Base-by-base conservation (phyloP, 2,113 vertebrate genomes). In the Chitala chitala region DNA sequence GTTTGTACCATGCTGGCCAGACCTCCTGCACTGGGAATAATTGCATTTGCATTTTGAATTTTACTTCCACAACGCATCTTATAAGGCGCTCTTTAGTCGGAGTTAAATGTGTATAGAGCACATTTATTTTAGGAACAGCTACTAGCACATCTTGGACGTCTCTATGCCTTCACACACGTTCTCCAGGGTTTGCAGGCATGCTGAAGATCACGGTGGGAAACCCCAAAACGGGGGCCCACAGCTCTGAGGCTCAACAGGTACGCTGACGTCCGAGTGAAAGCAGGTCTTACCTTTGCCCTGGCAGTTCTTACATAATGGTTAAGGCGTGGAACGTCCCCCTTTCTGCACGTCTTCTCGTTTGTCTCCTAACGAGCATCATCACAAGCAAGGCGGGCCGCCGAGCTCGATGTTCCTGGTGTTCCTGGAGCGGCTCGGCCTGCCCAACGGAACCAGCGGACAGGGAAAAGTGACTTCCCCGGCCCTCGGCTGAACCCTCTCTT, bases 401-500 rank as follows among this genome's bases (percentile, higher is more conserved):
- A 33, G 15, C 3, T 13, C 38, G 44, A 29, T 26, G 42, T 29
- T 48, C 42, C 54, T 24, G 42, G 55, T 26, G 42, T 29, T 48
- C 42, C 54, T 24, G 42, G 55, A 61, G 29, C 1, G 29, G 48
- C 46, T 31, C 53, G 40, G 75, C 63, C 73, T 71, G 38, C 72
- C n/a, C 69, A 70, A 76, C 76, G 6, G 26, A 79, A 72, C 66
- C 33, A 31, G 40, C 72, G 64, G 58, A 31, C 73, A 74, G 81
- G 76, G 78, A 69, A 77, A 71, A 82, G 74, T 70, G 75, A 80
- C 78, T 78, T 76, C 56, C 71, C 75, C 78, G 78, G 53, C 76
- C 83, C 53, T 80, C 74, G 77, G 77, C 73, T 85, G 78, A 83
- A 38, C 83, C 85, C 80, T 83, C 61, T 59, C 79, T 24, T 74